phyloP scores from a whole-genome alignment of 2,888 invertebrate genomes.

The Troglohyphantes excavatus region DNA sequence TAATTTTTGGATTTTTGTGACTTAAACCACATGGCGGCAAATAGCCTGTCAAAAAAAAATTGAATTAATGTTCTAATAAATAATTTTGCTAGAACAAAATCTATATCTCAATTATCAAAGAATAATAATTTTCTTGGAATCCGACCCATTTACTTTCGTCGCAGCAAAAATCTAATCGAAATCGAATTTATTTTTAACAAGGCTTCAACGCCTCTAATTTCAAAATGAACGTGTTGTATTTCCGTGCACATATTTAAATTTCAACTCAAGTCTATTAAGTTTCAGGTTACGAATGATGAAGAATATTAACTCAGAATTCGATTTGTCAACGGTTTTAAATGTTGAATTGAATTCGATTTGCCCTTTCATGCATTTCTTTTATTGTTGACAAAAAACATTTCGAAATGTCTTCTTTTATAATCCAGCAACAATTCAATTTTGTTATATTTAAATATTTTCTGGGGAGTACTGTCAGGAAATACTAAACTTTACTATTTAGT shows the following conservation, averaged over 20 bases:
- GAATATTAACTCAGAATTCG: not conserved
- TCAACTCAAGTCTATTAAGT: not conserved
- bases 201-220: not conserved
- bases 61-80: no score
- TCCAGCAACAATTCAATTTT: no score
- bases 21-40: no score
- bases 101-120: no score
- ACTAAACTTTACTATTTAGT: no score
- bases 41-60: no score
- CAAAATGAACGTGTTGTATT: not conserved
- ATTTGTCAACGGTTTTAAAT: not conserved
- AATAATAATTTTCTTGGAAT: not conserved
- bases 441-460: no score
- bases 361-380: not conserved
- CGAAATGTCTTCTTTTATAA: no score
- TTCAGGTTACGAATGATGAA: not conserved
- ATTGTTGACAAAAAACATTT: no score
- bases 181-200: constrained; percentile 3
- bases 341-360: not conserved
- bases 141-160: not conserved
- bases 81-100: no score
- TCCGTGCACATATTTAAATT: not conserved
- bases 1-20: no score
- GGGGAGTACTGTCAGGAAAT: no score
- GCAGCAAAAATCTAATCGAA: not conserved